Base-by-base conservation (phyloP, 2,113 vertebrate species). In the Apeltes quadracus region DNA sequence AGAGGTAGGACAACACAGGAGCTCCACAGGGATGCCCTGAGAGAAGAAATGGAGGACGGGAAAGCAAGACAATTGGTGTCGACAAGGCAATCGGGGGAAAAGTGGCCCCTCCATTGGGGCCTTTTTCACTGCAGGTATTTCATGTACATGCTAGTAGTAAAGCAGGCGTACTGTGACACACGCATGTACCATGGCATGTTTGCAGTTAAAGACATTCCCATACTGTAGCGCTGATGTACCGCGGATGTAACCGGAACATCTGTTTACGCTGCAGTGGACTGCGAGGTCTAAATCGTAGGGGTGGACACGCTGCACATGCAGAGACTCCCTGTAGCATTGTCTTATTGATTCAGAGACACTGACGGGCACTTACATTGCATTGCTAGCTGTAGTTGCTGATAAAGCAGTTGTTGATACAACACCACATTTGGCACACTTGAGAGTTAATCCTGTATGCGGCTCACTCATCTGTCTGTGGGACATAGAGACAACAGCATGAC, bases 391-490 rank as follows among this genome's bases (percentile, higher is more conserved):
- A 93, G 98, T 98, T 92, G 98, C 97, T 94, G 98, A 99, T 93
- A 99, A 96, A 96, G 98, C 97, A 94, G 98, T 98, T 94, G 98
- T 99, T 93, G 98, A 99, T 95, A 99, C 97, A 93, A 99, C 97
- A 92, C 98, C 98, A 94, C 98, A 99, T 94, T 99, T 99, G 95
- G 98, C 97, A 95, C 98, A 99, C 96, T 98, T 99, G 95, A 99
- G 96, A 92, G 98, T 98, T 95, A 99, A 95, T 95, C 98, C 97
- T 93, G 97, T 97, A 95, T 99, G 97, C 91, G 98, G 98, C 95
- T 99, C 98, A 92, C 96, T 99, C 97, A 99, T 99, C 95, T 98
- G 98, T 96, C 98, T 99, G 96, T 93, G 85, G 95, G 95, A 96
- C 95, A 96, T 63, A 85, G 76, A 86, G 85, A 91, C 81, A 86